Evolutionary conservation across 1,140 invertebrate genomes (phyloP).

Genomic region (Conus ventricosus): DNA sequence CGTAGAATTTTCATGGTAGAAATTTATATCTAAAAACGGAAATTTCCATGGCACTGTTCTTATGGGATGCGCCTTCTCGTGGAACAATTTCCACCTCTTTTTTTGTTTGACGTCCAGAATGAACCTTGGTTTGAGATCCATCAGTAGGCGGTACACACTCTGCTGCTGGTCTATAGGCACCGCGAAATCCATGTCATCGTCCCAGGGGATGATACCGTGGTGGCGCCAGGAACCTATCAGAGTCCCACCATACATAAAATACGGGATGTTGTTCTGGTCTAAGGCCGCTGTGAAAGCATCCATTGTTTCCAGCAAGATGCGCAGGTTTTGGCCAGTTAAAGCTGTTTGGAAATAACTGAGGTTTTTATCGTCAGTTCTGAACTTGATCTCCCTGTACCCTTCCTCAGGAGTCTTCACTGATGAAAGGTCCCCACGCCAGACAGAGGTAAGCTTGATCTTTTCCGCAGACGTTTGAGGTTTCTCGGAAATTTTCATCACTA

Average conservation of each 20-base stretch:
- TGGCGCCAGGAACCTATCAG: conserved; percentile 59
- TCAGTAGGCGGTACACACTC: neutral
- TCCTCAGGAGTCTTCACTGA: neutral
- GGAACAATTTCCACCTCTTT: neutral
- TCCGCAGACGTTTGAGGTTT: no score
- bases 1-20: conserved; percentile 44
- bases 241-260: conserved; percentile 49
- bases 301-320: conserved; percentile 30
- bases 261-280: conserved; percentile 41
- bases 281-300: conserved; percentile 37
- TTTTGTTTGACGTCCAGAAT: neutral
- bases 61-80: neutral
- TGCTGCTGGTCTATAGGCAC: neutral
- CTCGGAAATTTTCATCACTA: no score
- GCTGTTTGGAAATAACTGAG: neutral
- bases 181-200: conserved; percentile 59
- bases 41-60: conserved; percentile 18
- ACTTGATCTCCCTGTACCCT: neutral
- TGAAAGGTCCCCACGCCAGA: neutral
- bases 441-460: no score
- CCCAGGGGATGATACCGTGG: conserved; percentile 59
- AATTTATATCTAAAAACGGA: conserved; percentile 53
- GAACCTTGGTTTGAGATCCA: neutral
- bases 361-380: neutral
- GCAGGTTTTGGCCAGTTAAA: conserved; percentile 16